These are phyloP conservation scores for Barypeithes pellucidus DNA, from an alignment of 2,888 invertebrate species.

Conservation along the genomic window DNA sequence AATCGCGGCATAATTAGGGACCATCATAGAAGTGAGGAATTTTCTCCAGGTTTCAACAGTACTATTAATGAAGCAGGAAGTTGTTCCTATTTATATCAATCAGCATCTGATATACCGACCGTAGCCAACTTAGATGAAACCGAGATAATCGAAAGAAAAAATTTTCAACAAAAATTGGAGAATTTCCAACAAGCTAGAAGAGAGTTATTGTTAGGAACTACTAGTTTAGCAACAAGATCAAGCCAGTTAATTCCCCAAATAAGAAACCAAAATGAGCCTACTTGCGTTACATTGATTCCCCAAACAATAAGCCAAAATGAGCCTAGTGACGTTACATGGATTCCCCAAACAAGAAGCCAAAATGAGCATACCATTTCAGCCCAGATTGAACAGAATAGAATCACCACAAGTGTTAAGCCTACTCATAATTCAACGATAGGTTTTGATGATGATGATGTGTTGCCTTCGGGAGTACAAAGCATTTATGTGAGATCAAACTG, in stretches of 20 bases:
- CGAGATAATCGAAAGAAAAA: slow-evolving; percentile 17
- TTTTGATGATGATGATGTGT: not conserved
- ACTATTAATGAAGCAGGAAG: not conserved
- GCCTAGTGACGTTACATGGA: not conserved
- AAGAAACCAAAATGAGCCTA: not conserved
- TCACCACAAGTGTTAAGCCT: too few species aligned
- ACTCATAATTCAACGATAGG: not conserved
- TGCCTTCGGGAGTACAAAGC: not conserved
- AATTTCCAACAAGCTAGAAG: slow-evolving; percentile 34
- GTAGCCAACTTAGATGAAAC: slow-evolving; percentile 25
- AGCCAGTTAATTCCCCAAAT: not conserved
- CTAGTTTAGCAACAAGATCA: slow-evolving; percentile 14
- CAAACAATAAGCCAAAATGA: not conserved
- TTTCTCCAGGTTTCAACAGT: not conserved
- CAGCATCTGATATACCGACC: not conserved
- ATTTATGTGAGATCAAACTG: not conserved
- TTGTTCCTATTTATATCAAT: not conserved
- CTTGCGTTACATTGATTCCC: too few species aligned
- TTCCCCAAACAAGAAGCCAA: too few species aligned
- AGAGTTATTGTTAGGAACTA: slow-evolving; percentile 24
- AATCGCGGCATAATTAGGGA: not conserved
- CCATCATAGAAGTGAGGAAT: not conserved
- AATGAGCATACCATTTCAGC: not conserved
- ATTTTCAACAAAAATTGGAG: slow-evolving; percentile 22
- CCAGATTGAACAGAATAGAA: not conserved